Evolutionary conservation across 2,797 vertebrate genomes (phyloP).

Genomic region (Melanotaenia boesemani): DNA sequence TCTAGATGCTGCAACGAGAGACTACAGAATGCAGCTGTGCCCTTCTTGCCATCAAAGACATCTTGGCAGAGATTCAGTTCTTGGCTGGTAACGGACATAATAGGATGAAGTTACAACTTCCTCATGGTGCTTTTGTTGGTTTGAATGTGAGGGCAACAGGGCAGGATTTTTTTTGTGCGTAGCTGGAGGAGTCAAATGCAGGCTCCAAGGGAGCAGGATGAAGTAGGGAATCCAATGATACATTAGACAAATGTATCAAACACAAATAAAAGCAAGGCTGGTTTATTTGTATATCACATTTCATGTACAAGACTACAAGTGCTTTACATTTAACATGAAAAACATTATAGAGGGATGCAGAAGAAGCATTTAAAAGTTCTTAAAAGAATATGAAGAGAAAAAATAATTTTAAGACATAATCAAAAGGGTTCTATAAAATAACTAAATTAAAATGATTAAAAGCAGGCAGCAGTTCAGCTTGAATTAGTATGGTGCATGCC

Average conservation of each 20-base stretch:
- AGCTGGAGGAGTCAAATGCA: no score
- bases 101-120: neutral
- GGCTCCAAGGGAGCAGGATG: no score
- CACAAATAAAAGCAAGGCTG: neutral
- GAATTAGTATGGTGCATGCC: neutral
- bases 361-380: no score
- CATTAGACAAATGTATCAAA: neutral
- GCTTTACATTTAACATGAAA: no score
- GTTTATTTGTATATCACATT: no score
- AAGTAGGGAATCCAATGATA: no score
- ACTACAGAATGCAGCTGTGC: neutral
- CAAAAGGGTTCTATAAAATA: no score
- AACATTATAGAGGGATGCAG: no score
- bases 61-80: constrained; percentile 6
- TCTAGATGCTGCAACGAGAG: constrained; percentile 11
- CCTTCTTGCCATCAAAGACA: neutral
- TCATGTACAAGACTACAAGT: no score
- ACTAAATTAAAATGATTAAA: no score
- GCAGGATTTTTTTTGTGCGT: neutral
- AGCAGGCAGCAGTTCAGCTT: neutral
- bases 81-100: neutral
- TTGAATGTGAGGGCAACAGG: neutral
- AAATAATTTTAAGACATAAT: no score
- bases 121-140: neutral
- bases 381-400: no score